These are phyloP conservation scores for Stratiolaelaps scimitus DNA, from an alignment of 1,140 invertebrate species.

Conservation along the genomic window DNA sequence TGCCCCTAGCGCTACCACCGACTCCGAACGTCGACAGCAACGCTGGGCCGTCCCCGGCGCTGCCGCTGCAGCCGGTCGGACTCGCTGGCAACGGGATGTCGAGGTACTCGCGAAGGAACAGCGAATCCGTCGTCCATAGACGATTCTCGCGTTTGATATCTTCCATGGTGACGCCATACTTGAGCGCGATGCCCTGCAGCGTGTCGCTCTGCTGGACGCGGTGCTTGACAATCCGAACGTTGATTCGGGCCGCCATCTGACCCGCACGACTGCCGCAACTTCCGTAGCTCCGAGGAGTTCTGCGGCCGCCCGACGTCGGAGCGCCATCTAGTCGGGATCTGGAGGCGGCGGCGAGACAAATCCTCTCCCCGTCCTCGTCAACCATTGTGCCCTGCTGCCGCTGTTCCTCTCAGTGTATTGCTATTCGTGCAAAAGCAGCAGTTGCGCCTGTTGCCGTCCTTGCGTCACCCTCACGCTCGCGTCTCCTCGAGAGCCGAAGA, in stretches of 20 bases:
- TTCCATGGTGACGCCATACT: conserved; percentile 80
- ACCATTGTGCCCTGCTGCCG: not conserved
- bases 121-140: conserved; percentile 72
- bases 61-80: too few relatives aligned
- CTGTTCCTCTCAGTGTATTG: too few relatives aligned
- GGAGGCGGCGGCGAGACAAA: conserved; percentile 10
- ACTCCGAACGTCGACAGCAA: conserved; percentile 1
- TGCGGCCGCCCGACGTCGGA: not conserved
- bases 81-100: conserved; percentile 58
- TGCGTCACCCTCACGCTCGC: too few relatives aligned
- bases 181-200: conserved; percentile 77
- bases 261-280: conserved; percentile 76
- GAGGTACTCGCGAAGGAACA: conserved; percentile 65
- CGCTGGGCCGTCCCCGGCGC: conserved; percentile 43
- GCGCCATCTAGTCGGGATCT: not conserved
- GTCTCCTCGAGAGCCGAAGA: too few relatives aligned
- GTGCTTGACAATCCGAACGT: conserved; percentile 60
- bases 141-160: conserved; percentile 73
- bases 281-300: conserved; percentile 49
- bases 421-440: too few relatives aligned
- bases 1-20: not conserved
- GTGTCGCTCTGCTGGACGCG: conserved; percentile 64
- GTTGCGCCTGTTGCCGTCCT: too few relatives aligned
- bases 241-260: conserved; percentile 48
- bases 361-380: conserved; percentile 27